Evolutionary conservation across 2,888 invertebrate species (phyloP), one percentile per base, ranked within the genome.

Genomic region (Dermolepida albohirtum): DNA sequence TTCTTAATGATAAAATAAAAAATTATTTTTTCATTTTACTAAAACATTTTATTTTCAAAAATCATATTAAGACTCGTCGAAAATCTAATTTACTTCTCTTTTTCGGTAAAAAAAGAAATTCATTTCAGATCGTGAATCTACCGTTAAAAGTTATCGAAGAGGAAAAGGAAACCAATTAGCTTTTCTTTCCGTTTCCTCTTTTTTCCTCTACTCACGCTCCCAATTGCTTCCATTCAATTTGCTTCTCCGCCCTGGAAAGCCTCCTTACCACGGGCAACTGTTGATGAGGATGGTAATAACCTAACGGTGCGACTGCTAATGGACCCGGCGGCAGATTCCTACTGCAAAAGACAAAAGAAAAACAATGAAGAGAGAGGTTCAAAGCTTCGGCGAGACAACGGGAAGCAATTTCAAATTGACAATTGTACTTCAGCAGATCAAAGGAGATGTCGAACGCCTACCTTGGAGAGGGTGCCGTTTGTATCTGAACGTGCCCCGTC

Each of bases 201-300:
- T 40, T 41, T n/a, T 14, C 14, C 43, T 44, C 12, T 77, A 89
- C 90, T 89, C 80, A 91, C 91, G 90, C 89, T 84, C 90, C 90
- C 67, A 90, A 87, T 74, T 89, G 86, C 76, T 88, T 87, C 85
- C 89, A 87, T 79, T 85, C 88, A 75, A 86, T 89, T 81, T 79
- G 85, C 73, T 88, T 83, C 72, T 88, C 80, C 74, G 85, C 79
- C 77, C 85, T 80, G 70, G 89, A 86, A 70, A 88, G 82, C 67
- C 87, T 82, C 66, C 90, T 84, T 47, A 85, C 82, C 1, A 89
- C 86, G 4, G 89, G 88, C 75, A 89, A 84, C 70, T 84, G 84
- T 54, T 82, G 79, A 76, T 74, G 81, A 82, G 83, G 74, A 79
- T 84, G 87, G 80, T 83, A 87, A 80, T 85, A 90, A 76, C 84